These are phyloP conservation scores for Rapana venosa DNA, from an alignment of 2,888 invertebrate species.

Conservation along the genomic window DNA sequence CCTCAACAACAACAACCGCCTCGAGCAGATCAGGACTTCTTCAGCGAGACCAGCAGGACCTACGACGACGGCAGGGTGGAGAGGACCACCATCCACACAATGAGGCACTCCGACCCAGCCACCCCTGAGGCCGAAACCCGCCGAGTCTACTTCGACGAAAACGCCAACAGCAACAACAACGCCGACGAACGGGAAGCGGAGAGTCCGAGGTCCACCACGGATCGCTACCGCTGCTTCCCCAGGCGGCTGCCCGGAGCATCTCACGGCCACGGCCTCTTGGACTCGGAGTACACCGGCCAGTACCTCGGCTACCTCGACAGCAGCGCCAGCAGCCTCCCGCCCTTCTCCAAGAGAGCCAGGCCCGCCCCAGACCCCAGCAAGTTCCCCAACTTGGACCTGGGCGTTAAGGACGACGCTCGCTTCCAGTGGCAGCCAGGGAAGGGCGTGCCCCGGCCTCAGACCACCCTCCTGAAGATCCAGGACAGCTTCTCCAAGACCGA, in stretches of 20 bases:
- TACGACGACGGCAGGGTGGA: too few species aligned
- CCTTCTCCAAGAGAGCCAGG: conserved; percentile 48
- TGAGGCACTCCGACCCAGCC: conserved; percentile 17
- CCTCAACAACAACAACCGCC: too few species aligned
- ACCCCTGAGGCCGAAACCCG: conserved; percentile 18
- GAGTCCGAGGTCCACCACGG: background rate
- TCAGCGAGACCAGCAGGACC: background rate
- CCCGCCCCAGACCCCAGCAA: conserved; percentile 38
- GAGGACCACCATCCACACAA: background rate
- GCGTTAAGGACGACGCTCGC: conserved; percentile 65
- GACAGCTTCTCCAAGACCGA: conserved; percentile 72
- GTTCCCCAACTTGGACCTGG: conserved; percentile 57
- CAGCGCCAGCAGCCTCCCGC: conserved; percentile 65
- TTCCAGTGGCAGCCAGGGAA: conserved; percentile 72
- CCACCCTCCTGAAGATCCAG: conserved; percentile 70
- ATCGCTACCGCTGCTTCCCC: background rate
- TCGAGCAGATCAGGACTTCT: background rate
- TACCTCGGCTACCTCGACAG: conserved; percentile 56
- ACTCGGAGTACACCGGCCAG: conserved; percentile 63
- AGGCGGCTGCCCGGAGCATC: conserved; percentile 53
- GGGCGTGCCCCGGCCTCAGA: conserved; percentile 70
- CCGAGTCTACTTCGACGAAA: background rate
- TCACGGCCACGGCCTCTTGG: conserved; percentile 35
- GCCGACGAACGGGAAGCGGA: background rate
- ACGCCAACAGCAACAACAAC: background rate